Percentiles rank a stretch among this genome's conserved stretches.
Evolutionary conservation across 2,113 vertebrate species (phyloP).

Genomic region (Siniperca chuatsi): DNA sequence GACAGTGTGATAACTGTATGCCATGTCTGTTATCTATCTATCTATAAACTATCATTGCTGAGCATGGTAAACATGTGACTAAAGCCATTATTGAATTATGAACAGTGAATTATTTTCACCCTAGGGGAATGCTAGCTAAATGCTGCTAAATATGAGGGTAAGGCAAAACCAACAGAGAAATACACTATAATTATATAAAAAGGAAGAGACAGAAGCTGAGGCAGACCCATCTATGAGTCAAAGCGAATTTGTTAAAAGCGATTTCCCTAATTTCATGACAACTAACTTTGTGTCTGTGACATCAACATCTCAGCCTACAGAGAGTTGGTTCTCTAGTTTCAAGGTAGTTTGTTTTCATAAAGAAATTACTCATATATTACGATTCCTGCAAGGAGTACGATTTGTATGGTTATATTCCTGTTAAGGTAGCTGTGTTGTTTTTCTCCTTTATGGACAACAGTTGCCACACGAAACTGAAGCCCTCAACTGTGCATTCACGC

Average conservation of each 20-base stretch:
- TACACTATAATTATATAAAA: background rate
- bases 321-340: background rate
- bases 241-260: background rate
- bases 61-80: conserved; percentile 3
- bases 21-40: background rate
- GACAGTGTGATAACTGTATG: background rate
- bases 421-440: background rate
- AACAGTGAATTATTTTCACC: background rate
- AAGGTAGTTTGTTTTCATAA: background rate
- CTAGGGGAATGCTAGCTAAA: conserved; percentile 23
- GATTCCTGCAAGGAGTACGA: background rate
- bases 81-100: background rate
- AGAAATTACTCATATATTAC: background rate
- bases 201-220: background rate
- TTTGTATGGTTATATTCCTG: background rate
- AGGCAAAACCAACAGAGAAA: background rate
- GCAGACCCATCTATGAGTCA: background rate
- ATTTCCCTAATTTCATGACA: background rate
- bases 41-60: background rate
- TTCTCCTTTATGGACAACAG: background rate
- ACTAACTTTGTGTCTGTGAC: background rate
- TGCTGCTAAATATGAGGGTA: background rate
- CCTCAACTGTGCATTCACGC: background rate
- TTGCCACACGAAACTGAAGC: background rate
- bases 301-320: background rate